Conservation (phyloP, 2,113 vertebrate genomes). For the Pollachius pollachius region DNA sequence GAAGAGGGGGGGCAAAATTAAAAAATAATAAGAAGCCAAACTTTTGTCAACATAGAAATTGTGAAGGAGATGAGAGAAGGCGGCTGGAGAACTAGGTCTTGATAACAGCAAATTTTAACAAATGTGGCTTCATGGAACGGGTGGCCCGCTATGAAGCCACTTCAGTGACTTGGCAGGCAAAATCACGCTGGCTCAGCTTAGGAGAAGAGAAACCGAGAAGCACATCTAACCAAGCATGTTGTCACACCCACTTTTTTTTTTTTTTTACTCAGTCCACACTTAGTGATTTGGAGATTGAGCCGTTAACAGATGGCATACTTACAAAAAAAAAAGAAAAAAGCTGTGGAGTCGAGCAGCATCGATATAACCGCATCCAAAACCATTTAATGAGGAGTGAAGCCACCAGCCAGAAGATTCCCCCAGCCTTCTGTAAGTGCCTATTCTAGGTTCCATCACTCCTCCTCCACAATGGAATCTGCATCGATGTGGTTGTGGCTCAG, state of each 20-base stretch:
- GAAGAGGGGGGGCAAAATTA: no score
- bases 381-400: constrained; percentile 24
- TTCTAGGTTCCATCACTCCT: not conserved
- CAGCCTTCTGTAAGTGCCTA: constrained; percentile 7
- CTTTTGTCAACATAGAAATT: no score
- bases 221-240: constrained; percentile 5
- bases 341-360: constrained; percentile 1
- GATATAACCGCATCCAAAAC: constrained; percentile 19
- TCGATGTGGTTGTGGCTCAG: not conserved
- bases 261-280: not conserved
- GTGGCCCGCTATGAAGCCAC: not conserved
- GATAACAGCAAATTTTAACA: not conserved
- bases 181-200: constrained; percentile 12
- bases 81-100: not conserved
- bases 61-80: not conserved
- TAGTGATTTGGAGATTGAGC: constrained; percentile 16
- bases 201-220: constrained; percentile 11
- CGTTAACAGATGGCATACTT: constrained; percentile 17
- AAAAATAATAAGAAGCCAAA: no score
- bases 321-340: constrained; percentile 4
- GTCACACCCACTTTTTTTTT: constrained; percentile 8
- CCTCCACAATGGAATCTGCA: not conserved
- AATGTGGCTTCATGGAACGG: not conserved
- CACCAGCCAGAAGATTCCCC: constrained; percentile 15
- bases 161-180: constrained; percentile 9